Evolutionary conservation across 2,113 vertebrate genomes (phyloP), one percentile per base, ranked within the genome.

Genomic region (Aythya baeri): DNA sequence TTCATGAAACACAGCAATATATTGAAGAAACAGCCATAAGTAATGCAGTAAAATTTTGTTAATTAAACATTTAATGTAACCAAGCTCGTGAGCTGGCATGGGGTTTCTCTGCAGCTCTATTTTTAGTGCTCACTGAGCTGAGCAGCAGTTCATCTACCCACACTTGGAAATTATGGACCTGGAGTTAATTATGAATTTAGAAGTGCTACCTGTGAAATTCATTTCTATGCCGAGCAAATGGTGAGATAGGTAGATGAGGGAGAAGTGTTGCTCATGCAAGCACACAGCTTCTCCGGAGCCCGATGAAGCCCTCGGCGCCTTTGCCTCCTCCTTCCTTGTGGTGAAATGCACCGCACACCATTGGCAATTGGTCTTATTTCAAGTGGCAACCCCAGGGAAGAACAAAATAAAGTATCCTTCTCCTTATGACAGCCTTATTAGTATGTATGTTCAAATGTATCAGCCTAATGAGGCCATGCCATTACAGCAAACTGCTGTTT

Each of bases 401-500:
- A 86, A 17, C 5, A 16, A 85, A 71, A 65, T 70, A 54, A 63
- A 91, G 63, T 7, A 76, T 89, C 90, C 95, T 78, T 43, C 82
- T 95, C 36, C 86, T 78, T 83, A 38, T 57, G 62, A 65, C 89
- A 92, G 50, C 91, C 85, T 96, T 92, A 74, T 94, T 86, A 93
- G 88, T 58, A 77, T 77, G 95, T 77, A 38, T 41, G 82, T 32
- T 91, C 73, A 87, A 93, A 96, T 94, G 84, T 87, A 93, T 93
- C 94, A 95, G 15, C 74, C 92, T 90, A 97, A 96, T 25, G 93
- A 98, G 94, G 91, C 88, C 34, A 1, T 32, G 78, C 91, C 92
- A 25, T 54, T 91, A 63, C 57, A 66, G 31, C 59, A 52, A 96
- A 95, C 90, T 68, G 88, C 95, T 92, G 90, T 77, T 91, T 54